Base-by-base conservation (phyloP, 1,140 invertebrate species). In the Ephestia elutella region DNA sequence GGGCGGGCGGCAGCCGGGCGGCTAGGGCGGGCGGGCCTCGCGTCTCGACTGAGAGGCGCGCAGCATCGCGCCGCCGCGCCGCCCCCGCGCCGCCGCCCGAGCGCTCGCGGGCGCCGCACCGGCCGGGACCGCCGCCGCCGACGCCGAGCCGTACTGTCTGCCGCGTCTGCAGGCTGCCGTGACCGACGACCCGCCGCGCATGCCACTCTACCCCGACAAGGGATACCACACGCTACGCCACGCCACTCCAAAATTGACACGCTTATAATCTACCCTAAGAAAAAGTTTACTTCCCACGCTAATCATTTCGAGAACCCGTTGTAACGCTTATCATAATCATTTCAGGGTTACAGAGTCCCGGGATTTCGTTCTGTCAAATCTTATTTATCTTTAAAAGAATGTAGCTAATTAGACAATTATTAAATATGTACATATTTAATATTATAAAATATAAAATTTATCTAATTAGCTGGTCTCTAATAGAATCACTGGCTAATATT, bases 31-130 rank as follows among this genome's bases (percentile, higher is more conserved):
- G 82, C 82, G 78, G 77, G 73, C 68, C 82, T 84, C 89, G 80
- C 86, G 80, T 84, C 84, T 87, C 83, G 81, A 87, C 86, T 83
- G 80, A 87, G 85, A 88, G 84, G 84, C 86, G 82, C 86, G 86
- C 89, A 87, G 83, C 81, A 87, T 87, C 80, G 83, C 79, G 76
- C 66, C 78, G 80, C 70, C 71, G 74, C 84, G 79, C 75, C 75
- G 76, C 71, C 73, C 64, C 70, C 68, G 70, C 82, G 68, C 70
- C 68, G 69, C 77, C 66, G 56, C 71, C 61, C 51, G 63, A 57
- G 68, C 63, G 56, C 60, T 32, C 30, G 30, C 30, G 30, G 30
- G 57, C 66, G 8, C 5, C 32, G 32, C 7, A 7, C 65, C 54
- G 50, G 28, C 62, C 49, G 10, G 61, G 64, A 63, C 56, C 66